Evolutionary conservation across 1,140 invertebrate genomes (phyloP), one percentile per base, ranked within the genome.

Genomic region (Globodera rostochiensis): DNA sequence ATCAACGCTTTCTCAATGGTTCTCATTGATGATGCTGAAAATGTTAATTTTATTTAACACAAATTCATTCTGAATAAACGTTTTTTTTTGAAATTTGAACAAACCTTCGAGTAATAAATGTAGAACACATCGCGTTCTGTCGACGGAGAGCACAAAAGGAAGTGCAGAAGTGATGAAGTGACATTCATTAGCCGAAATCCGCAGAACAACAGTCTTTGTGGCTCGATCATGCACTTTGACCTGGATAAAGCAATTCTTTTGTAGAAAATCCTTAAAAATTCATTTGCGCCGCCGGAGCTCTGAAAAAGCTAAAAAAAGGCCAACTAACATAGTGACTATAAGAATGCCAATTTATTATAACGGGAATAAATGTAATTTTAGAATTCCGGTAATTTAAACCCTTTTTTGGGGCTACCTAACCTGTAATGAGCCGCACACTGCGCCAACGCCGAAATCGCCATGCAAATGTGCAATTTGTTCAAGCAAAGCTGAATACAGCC

Each of bases 21-120:
- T 82, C 81, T 50, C 47, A 82, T 82, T 36, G 81, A 82, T 19
- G 81, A 82, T 25, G 74, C 81, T 82, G 15, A 74, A 82, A 80
- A 6, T 6, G 25, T 25, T 25, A 25, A 25, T 25, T 25, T 25
- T 0, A 25, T 25, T 25, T 25, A 25, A 25, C 25, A 25, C 1
- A 25, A 25, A 25, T 25, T 25, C 25, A 0, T 25, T 25, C 25
- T 25, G 25, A 25, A 25, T 25, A n/a, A 25, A 25, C 3, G 1
- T n/a, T 21, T 66, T 66, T 15, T 21, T 21, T 21, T 66, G 60
- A 13, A 69, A 45, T 69, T 69, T 7, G n/a, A 79, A 5, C 25
- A 50, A 15, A 75, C 79, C 79, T 76, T 80, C 57, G 60, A 80
- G 49, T 25, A 80, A 3, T 13, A 76, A 50, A 15, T 64, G 46